Percentiles rank a stretch among this genome's conserved stretches.
phyloP scores from a whole-genome alignment of 2,797 vertebrate species.

The Acipenser ruthenus region DNA sequence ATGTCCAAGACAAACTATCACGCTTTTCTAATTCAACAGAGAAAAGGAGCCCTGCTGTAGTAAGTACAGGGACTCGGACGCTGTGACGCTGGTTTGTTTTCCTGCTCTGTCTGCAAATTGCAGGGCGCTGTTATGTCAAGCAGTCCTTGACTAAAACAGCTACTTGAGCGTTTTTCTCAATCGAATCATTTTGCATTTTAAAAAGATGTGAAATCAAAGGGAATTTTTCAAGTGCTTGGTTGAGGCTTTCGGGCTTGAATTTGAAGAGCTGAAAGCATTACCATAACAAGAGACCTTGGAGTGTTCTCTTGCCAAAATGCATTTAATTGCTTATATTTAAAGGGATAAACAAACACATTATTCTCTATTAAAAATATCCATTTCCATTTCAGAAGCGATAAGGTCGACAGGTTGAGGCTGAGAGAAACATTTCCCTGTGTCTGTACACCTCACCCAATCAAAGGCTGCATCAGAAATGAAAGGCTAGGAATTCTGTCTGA shows the following conservation, averaged over 20 bases:
- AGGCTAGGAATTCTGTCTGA: too few species aligned
- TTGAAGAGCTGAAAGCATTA: neutral
- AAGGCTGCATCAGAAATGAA: too few species aligned
- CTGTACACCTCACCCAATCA: too few species aligned
- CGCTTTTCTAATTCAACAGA: too few species aligned
- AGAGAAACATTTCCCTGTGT: too few species aligned
- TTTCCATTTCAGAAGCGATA: neutral
- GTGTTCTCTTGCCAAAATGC: neutral
- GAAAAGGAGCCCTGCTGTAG: too few species aligned
- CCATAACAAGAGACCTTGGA: neutral
- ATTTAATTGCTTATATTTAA: too few species aligned
- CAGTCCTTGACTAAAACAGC: slow-evolving; percentile 1
- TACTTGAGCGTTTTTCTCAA: neutral
- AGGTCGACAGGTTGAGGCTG: neutral
- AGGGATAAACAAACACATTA: too few species aligned
- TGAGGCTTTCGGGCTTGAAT: neutral
- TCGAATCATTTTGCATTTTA: neutral
- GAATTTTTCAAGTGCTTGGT: neutral
- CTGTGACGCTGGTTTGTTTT: too few species aligned
- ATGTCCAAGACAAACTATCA: too few species aligned
- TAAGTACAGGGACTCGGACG: too few species aligned
- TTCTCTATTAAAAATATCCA: neutral
- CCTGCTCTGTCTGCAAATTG: neutral
- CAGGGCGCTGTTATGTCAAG: neutral
- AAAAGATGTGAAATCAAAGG: neutral